Base-by-base conservation (phyloP, 2,797 vertebrate species). In the Sebastiscus tertius region DNA sequence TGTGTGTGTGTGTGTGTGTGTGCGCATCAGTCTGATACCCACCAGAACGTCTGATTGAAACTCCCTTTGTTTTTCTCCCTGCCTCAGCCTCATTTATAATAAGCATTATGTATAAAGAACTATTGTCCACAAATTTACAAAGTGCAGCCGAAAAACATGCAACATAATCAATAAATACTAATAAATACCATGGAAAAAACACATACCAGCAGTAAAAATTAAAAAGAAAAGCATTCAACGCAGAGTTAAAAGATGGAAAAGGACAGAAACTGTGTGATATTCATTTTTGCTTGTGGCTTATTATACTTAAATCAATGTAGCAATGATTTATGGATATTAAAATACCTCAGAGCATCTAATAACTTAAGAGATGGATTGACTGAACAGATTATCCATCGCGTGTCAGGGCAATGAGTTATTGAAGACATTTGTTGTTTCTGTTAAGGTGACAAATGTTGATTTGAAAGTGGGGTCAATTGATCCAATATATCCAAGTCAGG, bases 11-110 rank as follows among this genome's bases (percentile, higher is more conserved):
- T 52, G 54, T 42, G 33, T 58, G 78, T 29, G 42, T 66, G 31
- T 66, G 34, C 9, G 0, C 20, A 22, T 75, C 42, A 31, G 46
- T 33, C 26, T 59, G 59, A 64, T 65, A 71, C 68, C 31, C 52
- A 58, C 29, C 29, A 75, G 31, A 67, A 52, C 27, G 58, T 14
- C 58, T 80, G 82, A 74, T 27, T 61, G 80, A 82, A 66, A 67
- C 12, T 74, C 22, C 22, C 6, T 74, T 79, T 83, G 81, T 84
- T 78, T 79, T 79, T 34, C 56, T 65, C 63, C 72, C 39, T 52
- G 31, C 62, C 61, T 39, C 46, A 33, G 69, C 61, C 59, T 64
- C 24, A 46, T 77, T 82, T 78, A 33, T 55, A 80, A 83, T 81
- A 75, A 75, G 59, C 31, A 85, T 70, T 34, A 22, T 66, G 56